Percentiles rank a stretch among this genome's conserved stretches.
Conservation (phyloP, 2,113 vertebrate genomes). For the Misgurnus mizolepis region DNA sequence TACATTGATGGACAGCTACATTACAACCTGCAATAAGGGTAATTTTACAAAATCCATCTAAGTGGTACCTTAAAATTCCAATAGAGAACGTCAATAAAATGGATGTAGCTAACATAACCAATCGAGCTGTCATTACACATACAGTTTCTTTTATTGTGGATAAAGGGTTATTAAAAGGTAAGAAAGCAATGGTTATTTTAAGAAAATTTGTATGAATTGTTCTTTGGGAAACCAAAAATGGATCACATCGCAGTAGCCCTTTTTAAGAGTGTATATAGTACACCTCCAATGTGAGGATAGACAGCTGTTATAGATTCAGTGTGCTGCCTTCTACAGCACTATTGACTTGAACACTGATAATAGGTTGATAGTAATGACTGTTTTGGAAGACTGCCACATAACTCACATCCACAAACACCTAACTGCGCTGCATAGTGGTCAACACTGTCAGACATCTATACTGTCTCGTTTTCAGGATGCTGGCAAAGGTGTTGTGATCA, state of each 20-base stretch:
- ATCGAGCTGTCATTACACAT: no score
- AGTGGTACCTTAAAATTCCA: no score
- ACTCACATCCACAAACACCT: background rate
- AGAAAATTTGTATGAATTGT: no score
- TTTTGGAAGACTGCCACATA: conserved; percentile 45
- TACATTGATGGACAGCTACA: no score
- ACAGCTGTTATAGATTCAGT: conserved; percentile 31
- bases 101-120: no score
- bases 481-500: background rate
- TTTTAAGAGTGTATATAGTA: background rate
- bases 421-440: background rate
- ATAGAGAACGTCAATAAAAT: no score
- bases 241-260: background rate
- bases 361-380: conserved; percentile 35
- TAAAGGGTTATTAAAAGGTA: no score
- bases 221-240: no score
- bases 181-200: no score
- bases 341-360: conserved; percentile 4
- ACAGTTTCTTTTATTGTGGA: no score
- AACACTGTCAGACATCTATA: background rate
- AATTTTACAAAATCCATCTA: no score
- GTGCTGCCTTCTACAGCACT: background rate
- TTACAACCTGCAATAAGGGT: no score
- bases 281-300: background rate
- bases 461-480: background rate